Base-by-base conservation (phyloP, 2,888 invertebrate species). In the Artemia sp. region DNA sequence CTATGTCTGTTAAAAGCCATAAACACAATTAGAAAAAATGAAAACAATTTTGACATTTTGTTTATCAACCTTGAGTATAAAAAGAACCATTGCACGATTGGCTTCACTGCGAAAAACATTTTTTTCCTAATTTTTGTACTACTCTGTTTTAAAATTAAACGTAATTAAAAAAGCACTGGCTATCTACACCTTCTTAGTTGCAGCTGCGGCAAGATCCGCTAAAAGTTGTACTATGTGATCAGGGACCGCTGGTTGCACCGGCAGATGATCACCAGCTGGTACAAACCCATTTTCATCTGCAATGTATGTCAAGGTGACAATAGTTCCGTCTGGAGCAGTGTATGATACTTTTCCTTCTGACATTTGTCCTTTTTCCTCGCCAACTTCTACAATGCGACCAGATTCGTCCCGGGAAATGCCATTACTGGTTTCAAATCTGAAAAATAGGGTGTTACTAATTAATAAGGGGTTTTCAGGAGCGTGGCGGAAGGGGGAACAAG, bases 221-320 rank as follows among this genome's bases (percentile, higher is more conserved):
- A 68, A 68, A 14, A 69, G 69, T 51, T 69, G 68, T 12, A 53
- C 70, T 38, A 70, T 66, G 52, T 69, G 67, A 38, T 69, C 70
- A 19, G 70, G 67, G 51, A 70, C 52, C 12, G 69, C 66, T 12
- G 70, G 70, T 2, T 69, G 52, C 6, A 52, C 66, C 12, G 70
- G 70, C 9, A 70, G 51, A n/a, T 70, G 70, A 19, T 51, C 52
- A 19, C 76, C 75, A 72, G 74, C 73, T 1, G 83, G 82, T 72
- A 81, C 80, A 79, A 79, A 84, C 8, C 83, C 84, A 73, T 82
- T 82, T 74, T 83, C 83, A 73, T 83, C 83, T 72, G 84, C 82
- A 70, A 78, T 71, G 79, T 83, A 84, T 66, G 69, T 76, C 67
- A 83, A 78, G 24, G 76, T 72, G 79, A 83, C 82, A 69, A 75